These are phyloP conservation scores for Scelioninae gen. 1 DNA, from an alignment of 2,888 invertebrate species.

Conservation along the genomic window DNA sequence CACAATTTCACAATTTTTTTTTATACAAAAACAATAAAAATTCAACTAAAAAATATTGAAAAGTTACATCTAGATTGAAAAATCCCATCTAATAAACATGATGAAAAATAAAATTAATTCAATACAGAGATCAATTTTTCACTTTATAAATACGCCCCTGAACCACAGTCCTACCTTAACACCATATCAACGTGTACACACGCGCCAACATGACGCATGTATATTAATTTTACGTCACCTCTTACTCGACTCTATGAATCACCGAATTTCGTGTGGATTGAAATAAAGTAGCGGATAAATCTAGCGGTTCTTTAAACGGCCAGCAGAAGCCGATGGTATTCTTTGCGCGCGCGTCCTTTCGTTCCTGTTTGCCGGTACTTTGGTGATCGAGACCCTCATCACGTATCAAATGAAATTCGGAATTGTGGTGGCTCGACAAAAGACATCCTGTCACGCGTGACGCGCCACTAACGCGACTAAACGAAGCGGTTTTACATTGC, in stretches of 20 bases:
- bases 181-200: no score
- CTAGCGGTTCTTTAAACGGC: constrained; percentile 48
- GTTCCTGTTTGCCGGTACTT: constrained; percentile 67
- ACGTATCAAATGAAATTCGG: constrained; percentile 71
- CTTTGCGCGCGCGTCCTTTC: constrained; percentile 60
- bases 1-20: no score
- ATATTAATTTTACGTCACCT: constrained; percentile 5
- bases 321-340: constrained; percentile 50
- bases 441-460: constrained; percentile 70
- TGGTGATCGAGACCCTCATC: constrained; percentile 65
- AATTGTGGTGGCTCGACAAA: constrained; percentile 69
- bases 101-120: no score
- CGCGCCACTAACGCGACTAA: constrained; percentile 63
- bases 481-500: constrained; percentile 55
- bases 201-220: neutral
- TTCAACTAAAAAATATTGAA: no score
- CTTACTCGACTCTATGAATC: constrained; percentile 31
- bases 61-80: no score
- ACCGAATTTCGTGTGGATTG: constrained; percentile 48
- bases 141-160: no score
- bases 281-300: constrained; percentile 66
- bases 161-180: no score
- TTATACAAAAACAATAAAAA: no score
- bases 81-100: no score
- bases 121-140: no score